Evolutionary conservation across 1,140 invertebrate genomes (phyloP), one percentile per base, ranked within the genome.

Genomic region (Cylas formicarius): DNA sequence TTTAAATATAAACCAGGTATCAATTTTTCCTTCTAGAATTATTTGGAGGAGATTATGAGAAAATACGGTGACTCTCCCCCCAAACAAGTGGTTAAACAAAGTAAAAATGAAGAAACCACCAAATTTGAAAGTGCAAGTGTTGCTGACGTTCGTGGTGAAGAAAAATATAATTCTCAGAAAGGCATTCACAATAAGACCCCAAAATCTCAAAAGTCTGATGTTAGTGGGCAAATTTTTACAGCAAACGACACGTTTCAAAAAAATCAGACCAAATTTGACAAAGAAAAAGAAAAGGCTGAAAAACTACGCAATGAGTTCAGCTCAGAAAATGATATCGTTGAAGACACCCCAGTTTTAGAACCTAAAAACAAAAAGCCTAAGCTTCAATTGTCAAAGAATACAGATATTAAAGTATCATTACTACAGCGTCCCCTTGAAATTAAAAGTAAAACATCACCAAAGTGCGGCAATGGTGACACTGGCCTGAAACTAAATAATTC

Each of bases 31-130:
- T 38, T 33, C 31, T 42, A 56, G 53, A 38, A 50, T 33, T 56
- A 50, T 22, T 22, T 56, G 4, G 16, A 49, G 2, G 47, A 45
- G 23, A 35, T 52, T 4, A 49, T 52, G 52, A 40, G 44, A 42
- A 52, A 36, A 16, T 49, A 52, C 16, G 45, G 47, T 10, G 14
- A 29, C 36, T 22, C 13, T 9, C n/a, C 31, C 27, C 6, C 39
- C 23, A 34, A 6, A 14, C n/a, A 34, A 17, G 9, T 5, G 4
- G n/a, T 34, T 3, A 34, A 6, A 16, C 6, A 31, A 28, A 3
- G 21, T 22, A 36, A 31, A 11, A 4, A 17, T 11, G 27, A 35
- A 24, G 31, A 35, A 35, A 14, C 9, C 11, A 28, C 21, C 7
- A 40, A 34, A 8, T n/a, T n/a, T 20, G 40, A 52, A 29, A 43